Conservation (phyloP, 2,113 vertebrate genomes). For the Oryzias celebensis region DNA sequence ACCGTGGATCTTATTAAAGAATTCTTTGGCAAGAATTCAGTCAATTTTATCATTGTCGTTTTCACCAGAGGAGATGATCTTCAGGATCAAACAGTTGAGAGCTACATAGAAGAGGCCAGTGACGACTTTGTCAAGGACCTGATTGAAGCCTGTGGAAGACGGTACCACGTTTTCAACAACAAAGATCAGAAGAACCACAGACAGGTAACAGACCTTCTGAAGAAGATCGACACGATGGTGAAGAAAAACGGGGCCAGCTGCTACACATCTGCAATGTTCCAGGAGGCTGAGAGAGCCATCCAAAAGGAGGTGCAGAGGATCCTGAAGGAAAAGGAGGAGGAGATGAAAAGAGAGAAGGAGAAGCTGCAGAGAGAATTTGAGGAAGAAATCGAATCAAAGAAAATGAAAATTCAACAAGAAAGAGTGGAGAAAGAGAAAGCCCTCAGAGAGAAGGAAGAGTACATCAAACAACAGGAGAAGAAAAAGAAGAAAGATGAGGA, state of each 20-base stretch:
- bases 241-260: slow-evolving; percentile 11
- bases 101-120: neutral
- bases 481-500: slow-evolving; percentile 21
- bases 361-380: slow-evolving; percentile 5
- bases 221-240: slow-evolving; percentile 36
- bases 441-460: slow-evolving; percentile 20
- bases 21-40: slow-evolving; percentile 26
- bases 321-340: slow-evolving; percentile 32
- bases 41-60: slow-evolving; percentile 24
- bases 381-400: slow-evolving; percentile 3
- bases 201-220: slow-evolving; percentile 48
- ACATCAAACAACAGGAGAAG: slow-evolving; percentile 7
- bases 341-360: slow-evolving; percentile 28
- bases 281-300: slow-evolving; percentile 29
- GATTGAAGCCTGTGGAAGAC: slow-evolving; percentile 1
- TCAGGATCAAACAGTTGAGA: neutral
- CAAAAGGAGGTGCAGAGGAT: slow-evolving; percentile 36
- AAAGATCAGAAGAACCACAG: neutral
- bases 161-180: slow-evolving; percentile 54
- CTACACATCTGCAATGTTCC: slow-evolving; percentile 41
- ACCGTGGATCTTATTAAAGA: slow-evolving; percentile 38
- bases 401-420: slow-evolving; percentile 6
- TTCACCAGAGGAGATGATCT: slow-evolving; percentile 42
- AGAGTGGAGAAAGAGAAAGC: slow-evolving; percentile 7
- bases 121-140: slow-evolving; percentile 10